Evolutionary conservation across 1,140 invertebrate genomes (phyloP).

Genomic region (Hylaeus volcanicus): DNA sequence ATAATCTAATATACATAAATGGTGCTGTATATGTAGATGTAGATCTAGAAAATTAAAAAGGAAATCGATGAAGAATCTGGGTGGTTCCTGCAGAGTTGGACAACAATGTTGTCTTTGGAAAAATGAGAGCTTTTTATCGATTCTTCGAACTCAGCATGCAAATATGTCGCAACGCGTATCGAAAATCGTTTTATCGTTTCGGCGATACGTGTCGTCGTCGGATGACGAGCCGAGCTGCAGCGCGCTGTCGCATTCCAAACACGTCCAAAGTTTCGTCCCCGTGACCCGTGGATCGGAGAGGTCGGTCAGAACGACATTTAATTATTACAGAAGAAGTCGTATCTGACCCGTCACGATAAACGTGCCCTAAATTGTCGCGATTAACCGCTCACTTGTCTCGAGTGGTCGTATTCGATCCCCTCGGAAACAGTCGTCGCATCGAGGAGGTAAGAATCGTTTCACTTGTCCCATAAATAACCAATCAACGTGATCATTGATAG

Average conservation of each 20-base stretch:
- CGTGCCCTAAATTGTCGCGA: conserved; percentile 29
- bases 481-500: no score
- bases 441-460: conserved; percentile 38
- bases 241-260: conserved; percentile 1
- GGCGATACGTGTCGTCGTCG: not conserved
- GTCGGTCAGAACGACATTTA: conserved; percentile 41
- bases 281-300: conserved; percentile 49
- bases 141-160: not conserved
- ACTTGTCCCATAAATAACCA: not conserved
- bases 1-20: no score
- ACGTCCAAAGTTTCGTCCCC: conserved; percentile 41
- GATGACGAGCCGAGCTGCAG: not conserved
- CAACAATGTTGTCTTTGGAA: no score
- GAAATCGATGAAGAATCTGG: no score
- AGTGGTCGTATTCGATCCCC: conserved; percentile 24
- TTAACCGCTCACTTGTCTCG: conserved; percentile 20
- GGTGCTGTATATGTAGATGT: no score
- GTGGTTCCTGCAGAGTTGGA: no score
- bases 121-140: not conserved
- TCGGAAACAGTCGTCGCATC: conserved; percentile 20
- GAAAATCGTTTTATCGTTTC: conserved; percentile 10
- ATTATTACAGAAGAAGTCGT: conserved; percentile 45
- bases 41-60: no score
- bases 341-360: conserved; percentile 36
- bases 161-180: not conserved